Percentiles rank a stretch among this genome's conserved stretches.
Evolutionary conservation across 2,113 vertebrate genomes (phyloP).

Genomic region (Sisor rabdophorus): DNA sequence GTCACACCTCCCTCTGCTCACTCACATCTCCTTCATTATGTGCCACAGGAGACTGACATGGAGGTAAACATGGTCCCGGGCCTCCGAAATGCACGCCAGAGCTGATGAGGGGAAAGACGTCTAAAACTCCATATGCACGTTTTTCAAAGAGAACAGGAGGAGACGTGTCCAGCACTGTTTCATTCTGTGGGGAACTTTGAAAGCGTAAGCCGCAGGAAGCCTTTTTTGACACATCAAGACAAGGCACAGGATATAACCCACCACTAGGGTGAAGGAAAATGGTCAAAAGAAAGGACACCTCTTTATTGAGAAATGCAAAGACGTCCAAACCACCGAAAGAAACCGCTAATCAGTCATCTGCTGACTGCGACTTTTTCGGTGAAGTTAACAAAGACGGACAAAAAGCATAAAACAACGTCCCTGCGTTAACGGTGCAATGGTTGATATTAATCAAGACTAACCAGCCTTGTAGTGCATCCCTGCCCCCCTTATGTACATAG

Average conservation of each 20-base stretch:
- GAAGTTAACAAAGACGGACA: background rate
- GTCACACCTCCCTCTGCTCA: constrained; percentile 60
- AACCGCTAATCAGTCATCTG: constrained; percentile 15
- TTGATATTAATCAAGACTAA: background rate
- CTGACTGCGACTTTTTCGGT: background rate
- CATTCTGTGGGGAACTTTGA: constrained; percentile 56
- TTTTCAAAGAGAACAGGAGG: constrained; percentile 41
- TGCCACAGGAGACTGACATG: constrained; percentile 74
- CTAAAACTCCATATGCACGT: constrained; percentile 37
- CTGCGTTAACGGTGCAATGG: constrained; percentile 40
- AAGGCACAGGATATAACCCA: constrained; percentile 47
- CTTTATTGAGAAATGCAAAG: constrained; percentile 48
- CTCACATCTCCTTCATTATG: constrained; percentile 50
- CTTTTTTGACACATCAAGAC: constrained; percentile 59
- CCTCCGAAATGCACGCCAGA: constrained; percentile 28
- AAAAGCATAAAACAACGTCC: constrained; percentile 2
- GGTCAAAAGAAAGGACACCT: constrained; percentile 64
- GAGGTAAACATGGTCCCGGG: constrained; percentile 68
- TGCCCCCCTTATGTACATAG: background rate
- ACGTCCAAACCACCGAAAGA: constrained; percentile 25
- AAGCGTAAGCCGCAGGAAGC: constrained; percentile 64
- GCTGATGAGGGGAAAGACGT: constrained; percentile 37
- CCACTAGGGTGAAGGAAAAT: constrained; percentile 29
- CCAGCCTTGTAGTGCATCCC: background rate
- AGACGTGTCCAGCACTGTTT: constrained; percentile 44